These are phyloP conservation scores for Acleris literana DNA, from an alignment of 2,888 invertebrate genomes.

Conservation along the genomic window DNA sequence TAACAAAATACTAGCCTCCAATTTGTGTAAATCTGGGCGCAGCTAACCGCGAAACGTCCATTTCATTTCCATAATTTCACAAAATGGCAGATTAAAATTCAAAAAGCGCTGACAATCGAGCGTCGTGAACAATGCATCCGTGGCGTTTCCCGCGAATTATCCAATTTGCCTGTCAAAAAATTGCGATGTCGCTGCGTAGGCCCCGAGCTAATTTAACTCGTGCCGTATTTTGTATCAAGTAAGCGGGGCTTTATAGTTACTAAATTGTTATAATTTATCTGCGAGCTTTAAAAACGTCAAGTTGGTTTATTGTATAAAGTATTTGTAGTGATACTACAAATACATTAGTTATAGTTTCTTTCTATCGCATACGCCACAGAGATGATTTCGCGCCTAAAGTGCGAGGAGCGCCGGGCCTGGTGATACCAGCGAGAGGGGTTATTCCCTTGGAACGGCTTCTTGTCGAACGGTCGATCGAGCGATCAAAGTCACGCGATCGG, in stretches of 20 bases:
- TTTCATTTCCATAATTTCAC: conserved; percentile 80
- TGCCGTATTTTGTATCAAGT: conserved; percentile 21
- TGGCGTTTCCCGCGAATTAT: conserved; percentile 71
- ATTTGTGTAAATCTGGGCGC: conserved; percentile 54
- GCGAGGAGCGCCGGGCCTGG: no score
- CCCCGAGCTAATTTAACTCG: conserved; percentile 36
- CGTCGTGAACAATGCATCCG: conserved; percentile 66
- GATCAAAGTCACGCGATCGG: no score
- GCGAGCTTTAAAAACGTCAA: no score
- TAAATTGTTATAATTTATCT: no score
- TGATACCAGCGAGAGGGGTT: no score
- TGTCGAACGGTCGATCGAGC: no score
- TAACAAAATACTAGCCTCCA: conserved; percentile 60
- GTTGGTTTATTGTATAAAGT: no score
- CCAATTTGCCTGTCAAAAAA: conserved; percentile 80
- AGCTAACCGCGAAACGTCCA: conserved; percentile 80
- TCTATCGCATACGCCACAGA: no score
- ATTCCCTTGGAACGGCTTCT: no score
- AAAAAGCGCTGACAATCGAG: conserved; percentile 74
- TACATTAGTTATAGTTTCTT: no score
- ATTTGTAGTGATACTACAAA: no score
- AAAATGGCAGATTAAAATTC: conserved; percentile 78
- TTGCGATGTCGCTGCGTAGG: conserved; percentile 55
- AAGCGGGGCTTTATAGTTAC: conserved; percentile 25
- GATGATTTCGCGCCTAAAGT: no score